Evolutionary conservation across 1,140 invertebrate species (phyloP).

Genomic region (Stratiolaelaps scimitus): DNA sequence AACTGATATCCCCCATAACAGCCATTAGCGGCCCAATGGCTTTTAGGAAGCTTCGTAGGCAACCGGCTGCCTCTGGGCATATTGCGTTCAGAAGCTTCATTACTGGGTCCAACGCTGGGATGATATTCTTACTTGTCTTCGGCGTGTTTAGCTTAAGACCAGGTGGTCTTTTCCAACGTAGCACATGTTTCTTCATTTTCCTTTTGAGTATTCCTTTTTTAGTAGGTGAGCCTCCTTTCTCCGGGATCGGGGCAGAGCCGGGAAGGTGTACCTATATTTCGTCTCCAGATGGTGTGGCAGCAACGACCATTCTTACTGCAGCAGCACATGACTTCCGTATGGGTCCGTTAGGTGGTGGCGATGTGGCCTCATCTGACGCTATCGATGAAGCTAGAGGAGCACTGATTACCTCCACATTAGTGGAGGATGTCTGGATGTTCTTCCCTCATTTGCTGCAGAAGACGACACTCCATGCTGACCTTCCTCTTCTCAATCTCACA

Average conservation of each 20-base stretch:
- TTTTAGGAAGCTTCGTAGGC: neutral
- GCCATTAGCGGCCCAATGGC: neutral
- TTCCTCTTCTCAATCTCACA: slow-evolving; percentile 6
- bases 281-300: no score
- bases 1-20: neutral
- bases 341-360: neutral
- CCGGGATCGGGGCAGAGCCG: neutral
- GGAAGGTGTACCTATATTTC: neutral
- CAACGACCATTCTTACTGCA: no score
- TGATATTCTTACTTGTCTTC: neutral
- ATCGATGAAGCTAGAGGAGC: no score
- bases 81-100: no score
- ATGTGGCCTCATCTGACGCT: no score
- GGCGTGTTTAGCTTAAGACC: neutral
- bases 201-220: no score
- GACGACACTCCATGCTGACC: neutral
- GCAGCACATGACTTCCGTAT: neutral
- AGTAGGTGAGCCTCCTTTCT: slow-evolving; percentile 3
- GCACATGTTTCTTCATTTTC: no score
- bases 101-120: neutral
- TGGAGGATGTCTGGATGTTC: neutral
- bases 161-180: neutral
- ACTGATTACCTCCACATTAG: no score
- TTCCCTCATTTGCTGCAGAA: neutral
- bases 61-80: neutral